Base-by-base conservation (phyloP, 2,888 invertebrate species). In the Falcaria lacertinaria region DNA sequence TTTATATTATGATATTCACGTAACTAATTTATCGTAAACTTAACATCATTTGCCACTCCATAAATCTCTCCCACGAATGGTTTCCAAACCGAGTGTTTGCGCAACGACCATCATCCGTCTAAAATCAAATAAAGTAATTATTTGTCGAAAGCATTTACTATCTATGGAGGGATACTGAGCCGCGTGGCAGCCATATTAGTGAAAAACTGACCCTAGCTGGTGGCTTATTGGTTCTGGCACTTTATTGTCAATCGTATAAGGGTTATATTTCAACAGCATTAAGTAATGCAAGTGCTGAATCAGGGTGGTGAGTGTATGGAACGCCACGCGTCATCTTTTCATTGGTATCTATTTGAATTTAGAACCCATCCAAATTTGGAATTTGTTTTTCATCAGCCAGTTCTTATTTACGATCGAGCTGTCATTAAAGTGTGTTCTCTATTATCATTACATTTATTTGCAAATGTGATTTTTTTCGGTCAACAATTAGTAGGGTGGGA, bases 111-210 rank as follows among this genome's bases (percentile, higher is more conserved):
- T 85, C 84, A 86, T 84, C 86, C 80, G 68, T 84, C 82, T 75
- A 80, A 85, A 83, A 86, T 86, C 86, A 86, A 88, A 86, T 76
- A 87, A 80, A 73, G 84, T 80, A 82, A 85, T 85, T 87, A 88
- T 87, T 88, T 87, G 86, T 79, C 73, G 71, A 86, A 86, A 83
- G 82, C 78, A 86, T 88, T 86, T 86, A 81, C 81, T 84, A 81
- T 85, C 82, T 75, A 77, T 69, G 67, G 75, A 74, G 74, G 78
- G 78, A 79, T 74, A 82, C 77, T 65, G 64, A 52, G 80, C 74
- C 83, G 78, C 81, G 82, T 82, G 86, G 71, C 74, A 54, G 52
- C 65, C 65, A 66, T 69, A 68, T 46, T 55, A 54, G 45, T 47
- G 51, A 39, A 38, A 45, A 34, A 52, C 52, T 45, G 54, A 52